Percentiles rank a stretch among this genome's conserved stretches.
Conservation (phyloP, 2,113 vertebrate species). For the Saimiri boliviensis region DNA sequence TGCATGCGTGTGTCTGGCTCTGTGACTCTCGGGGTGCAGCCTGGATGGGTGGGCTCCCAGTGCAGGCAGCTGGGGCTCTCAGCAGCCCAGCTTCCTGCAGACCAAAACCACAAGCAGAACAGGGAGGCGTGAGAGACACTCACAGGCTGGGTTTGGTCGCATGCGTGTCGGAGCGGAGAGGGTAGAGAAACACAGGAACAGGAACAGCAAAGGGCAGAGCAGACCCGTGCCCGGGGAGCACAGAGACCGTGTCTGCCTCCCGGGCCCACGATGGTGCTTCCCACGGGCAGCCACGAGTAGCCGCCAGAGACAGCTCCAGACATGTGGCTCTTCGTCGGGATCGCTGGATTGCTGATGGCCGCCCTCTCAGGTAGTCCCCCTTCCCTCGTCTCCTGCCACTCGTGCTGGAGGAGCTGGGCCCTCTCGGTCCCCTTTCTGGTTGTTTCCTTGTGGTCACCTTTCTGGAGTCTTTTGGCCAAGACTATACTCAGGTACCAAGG, state of each 20-base stretch:
- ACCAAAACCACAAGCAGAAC: slow-evolving; percentile 70
- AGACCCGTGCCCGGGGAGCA: accelerated
- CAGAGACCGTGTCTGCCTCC: not conserved
- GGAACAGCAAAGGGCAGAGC: not conserved
- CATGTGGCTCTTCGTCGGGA: slow-evolving; percentile 14
- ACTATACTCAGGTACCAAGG: not conserved
- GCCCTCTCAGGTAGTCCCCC: slow-evolving; percentile 60
- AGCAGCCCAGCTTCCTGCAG: slow-evolving; percentile 80
- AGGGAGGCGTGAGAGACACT: not conserved
- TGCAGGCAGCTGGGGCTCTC: slow-evolving; percentile 14
- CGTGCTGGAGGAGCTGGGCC: not conserved
- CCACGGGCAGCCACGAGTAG: accelerated
- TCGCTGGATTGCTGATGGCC: not conserved
- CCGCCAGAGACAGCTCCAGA: not conserved
- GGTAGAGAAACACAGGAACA: not conserved
- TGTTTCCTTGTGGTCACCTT: not conserved
- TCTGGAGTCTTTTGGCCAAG: not conserved
- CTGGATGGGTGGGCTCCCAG: not conserved
- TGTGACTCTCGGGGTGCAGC: not conserved
- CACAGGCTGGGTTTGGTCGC: not conserved
- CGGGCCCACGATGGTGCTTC: not conserved
- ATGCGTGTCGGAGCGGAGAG: not conserved
- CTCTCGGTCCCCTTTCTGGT: not conserved
- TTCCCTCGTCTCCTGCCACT: not conserved
- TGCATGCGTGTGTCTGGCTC: too few species aligned